These are phyloP conservation scores for Lithodes maja DNA, from an alignment of 2,888 invertebrate species.

Conservation along the genomic window DNA sequence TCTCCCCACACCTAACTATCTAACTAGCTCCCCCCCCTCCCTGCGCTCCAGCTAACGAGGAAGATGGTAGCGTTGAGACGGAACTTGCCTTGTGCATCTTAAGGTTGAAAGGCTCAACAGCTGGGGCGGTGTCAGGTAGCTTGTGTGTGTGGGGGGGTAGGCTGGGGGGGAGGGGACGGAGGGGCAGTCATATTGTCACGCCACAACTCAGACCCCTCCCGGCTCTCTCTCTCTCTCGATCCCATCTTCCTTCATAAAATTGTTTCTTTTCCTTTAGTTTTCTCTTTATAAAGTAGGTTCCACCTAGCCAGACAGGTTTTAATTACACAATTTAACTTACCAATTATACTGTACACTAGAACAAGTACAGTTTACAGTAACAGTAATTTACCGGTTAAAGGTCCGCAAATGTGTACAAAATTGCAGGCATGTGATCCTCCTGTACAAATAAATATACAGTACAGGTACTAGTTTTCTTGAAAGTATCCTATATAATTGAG, in stretches of 20 bases:
- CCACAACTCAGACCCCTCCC: slow-evolving; percentile 37
- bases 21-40: slow-evolving; percentile 18
- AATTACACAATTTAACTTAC: too few species aligned
- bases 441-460: too few species aligned
- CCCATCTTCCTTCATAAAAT: neutral
- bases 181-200: neutral
- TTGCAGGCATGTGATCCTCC: too few species aligned
- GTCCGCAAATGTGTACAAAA: too few species aligned
- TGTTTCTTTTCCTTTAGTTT: neutral
- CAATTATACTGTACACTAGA: too few species aligned
- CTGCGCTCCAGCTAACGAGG: slow-evolving; percentile 35
- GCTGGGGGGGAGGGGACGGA: slow-evolving; percentile 33
- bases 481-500: too few species aligned
- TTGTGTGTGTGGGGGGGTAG: slow-evolving; percentile 54
- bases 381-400: too few species aligned
- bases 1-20: neutral
- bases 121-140: slow-evolving; percentile 52
- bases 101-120: slow-evolving; percentile 61
- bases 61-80: slow-evolving; percentile 64
- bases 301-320: neutral
- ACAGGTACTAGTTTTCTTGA: too few species aligned
- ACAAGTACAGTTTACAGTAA: too few species aligned
- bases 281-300: neutral
- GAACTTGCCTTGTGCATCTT: slow-evolving; percentile 64
- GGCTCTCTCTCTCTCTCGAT: slow-evolving; percentile 25